Base-by-base conservation (phyloP, 2,113 vertebrate species). In the Globicephala melas region DNA sequence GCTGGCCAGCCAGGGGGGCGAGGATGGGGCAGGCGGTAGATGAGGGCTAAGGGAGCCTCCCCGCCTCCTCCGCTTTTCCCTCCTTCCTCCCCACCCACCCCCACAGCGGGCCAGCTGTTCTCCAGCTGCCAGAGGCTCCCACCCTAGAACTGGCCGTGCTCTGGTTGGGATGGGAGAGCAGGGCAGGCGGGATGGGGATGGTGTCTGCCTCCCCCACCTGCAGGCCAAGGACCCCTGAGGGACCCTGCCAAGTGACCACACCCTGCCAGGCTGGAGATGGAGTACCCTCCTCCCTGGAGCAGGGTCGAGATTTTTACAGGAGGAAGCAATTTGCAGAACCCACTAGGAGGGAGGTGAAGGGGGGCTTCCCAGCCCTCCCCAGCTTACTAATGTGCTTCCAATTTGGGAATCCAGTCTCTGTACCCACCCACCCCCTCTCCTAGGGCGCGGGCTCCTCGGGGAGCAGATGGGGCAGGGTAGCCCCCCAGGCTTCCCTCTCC, bases 331-430 rank as follows among this genome's bases (percentile, higher is more conserved):
- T 53, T 97, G 96, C 10, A 80, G 92, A 91, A 83, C 96, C 91
- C 85, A 81, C 86, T 84, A 50, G 96, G 88, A 89, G 86, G 97
- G 68, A 63, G 94, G 71, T 80, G 84, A 77, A 77, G 91, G 36
- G 94, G 73, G 81, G n/a, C 93, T 95, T 76, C 91, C 70, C 70
- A 80, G 79, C 70, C 74, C 67, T 38, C 98, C 97, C 98, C 97
- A 95, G 97, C 97, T 98, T 97, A 98, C 92, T 97, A 96, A 98
- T 96, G 71, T 98, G 97, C 97, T 98, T 97, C 97, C 93, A 98
- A 95, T 97, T 98, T 98, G 98, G 96, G 96, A 94, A 96, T 44
- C 68, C 21, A 91, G 85, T 38, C 73, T 84, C 74, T 58, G 53
- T 6, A 47, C 38, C 12, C 68, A 55, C 67, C 25, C 53, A 50